Evolutionary conservation across 1,140 invertebrate species (phyloP), one percentile per base, ranked within the genome.

Genomic region (Triops longicaudatus): DNA sequence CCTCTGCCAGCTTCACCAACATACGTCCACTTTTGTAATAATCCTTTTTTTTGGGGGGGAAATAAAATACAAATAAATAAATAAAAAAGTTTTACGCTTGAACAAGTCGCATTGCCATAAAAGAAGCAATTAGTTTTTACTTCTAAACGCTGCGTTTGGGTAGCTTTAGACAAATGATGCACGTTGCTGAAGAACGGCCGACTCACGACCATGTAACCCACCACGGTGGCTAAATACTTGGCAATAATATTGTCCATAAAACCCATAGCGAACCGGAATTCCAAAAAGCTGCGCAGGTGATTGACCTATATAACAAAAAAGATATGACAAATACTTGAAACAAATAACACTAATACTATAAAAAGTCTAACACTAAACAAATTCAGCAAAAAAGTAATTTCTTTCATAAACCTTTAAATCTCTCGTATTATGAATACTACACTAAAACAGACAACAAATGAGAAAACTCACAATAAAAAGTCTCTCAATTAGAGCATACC

Each of bases 11-110:
- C 83, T 98, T 97, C 2, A 99, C 90, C 81, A 99, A 86, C 97
- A 99, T 99, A 17, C 97, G 87, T 0, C 97, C 97, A 85, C 93
- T 96, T 14, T 93, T 96, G 84, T 99, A 99, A 82, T 99, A 99
- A 81, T 93, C 89, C 85, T 91, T 88, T 73, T 73, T 12, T n/a
- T n/a, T 50, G 41, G 50, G 63, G 37, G 73, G 78, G 17, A 72
- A 77, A 73, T 14, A 76, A 72, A 72, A 17, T 12, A 26, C 12
- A 41, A 76, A 17, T 6, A 26, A 41, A 12, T 74, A 72, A 72
- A 12, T 1, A 50, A 77, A 22, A 74, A 22, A 73, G 76, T 26
- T 76, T 76, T 63, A 6, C n/a, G n/a, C n/a, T n/a, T n/a, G n/a
- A n/a, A n/a, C n/a, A n/a, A n/a, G n/a, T n/a, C n/a, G n/a, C n/a